Conservation (phyloP, 2,113 vertebrate species). For the Gorsachius goisagi region DNA sequence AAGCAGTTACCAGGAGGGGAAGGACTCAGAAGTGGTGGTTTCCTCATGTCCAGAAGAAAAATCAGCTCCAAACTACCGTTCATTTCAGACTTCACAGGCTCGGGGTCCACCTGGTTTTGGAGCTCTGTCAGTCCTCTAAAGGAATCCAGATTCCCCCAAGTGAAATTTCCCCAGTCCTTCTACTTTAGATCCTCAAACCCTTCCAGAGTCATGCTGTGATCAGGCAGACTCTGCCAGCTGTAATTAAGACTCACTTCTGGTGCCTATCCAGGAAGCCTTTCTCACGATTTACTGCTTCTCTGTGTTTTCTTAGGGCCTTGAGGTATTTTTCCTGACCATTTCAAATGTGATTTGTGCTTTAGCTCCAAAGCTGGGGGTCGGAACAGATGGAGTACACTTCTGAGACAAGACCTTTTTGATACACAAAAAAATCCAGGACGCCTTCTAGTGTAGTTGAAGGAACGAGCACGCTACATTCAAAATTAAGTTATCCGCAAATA, state of each 20-base stretch:
- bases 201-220: not conserved
- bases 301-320: not conserved
- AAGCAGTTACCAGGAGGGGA: not conserved
- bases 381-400: not conserved
- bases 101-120: not conserved
- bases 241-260: not conserved
- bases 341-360: not conserved
- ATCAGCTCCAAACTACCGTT: not conserved
- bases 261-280: not conserved
- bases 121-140: not conserved
- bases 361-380: not conserved
- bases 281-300: not conserved
- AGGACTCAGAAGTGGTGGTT: not conserved
- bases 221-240: not conserved
- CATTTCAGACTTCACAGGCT: not conserved
- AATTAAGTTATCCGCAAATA: not conserved
- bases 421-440: not conserved
- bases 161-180: not conserved
- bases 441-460: not conserved
- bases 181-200: not conserved
- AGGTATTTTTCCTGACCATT: not conserved
- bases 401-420: not conserved
- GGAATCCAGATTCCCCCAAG: not conserved
- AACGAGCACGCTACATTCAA: not conserved
- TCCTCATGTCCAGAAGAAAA: not conserved